Evolutionary conservation across 30 jellyfish, hydroid and myxozoan genomes (phyloP), one percentile per base, ranked within the genome.

Genomic region (Sanderia malayensis): DNA sequence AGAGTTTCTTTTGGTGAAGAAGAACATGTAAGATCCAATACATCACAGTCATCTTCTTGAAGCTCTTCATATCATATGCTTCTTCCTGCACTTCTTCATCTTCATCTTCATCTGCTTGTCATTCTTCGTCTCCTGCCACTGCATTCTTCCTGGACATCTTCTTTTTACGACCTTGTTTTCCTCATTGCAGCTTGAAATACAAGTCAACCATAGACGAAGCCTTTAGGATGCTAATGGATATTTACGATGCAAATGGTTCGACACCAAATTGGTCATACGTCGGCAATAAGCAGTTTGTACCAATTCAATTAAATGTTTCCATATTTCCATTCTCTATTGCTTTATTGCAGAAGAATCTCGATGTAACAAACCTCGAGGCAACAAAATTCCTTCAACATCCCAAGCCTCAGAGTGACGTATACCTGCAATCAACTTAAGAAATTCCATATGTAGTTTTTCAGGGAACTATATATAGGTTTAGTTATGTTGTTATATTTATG

Each of bases 231-330:
- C 78, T 89, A 30, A 31, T 74, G 46, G 58, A 73, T 9, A 80
- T 70, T 22, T 72, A 89, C 55, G 71, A 75, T 19, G 97, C 97
- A n/a, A 74, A 82, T 61, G 97, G 82, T 20, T 30, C 46, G 25
- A 67, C 95, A 30, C 95, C 96, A 10, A 88, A 90, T 0, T 92
- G 98, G 98, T 46, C 65, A 1, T 71, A 65, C 69, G 58, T 73
- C 24, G 98, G 98, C 23, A 68, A 49, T 53, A 63, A 82, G 25
- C 79, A 74, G 98, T 92, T 74, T 17, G 95, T 44, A 20, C 74
- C 4, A 20, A 4, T 62, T 25, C 74, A 13, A 7, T 23, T n/a
- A 6, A 30, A 19, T n/a, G 8, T 20, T 24, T 57, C n/a, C 55
- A 41, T 57, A n/a, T 57, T 20, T 4, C n/a, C 68, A 57, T 57